A percentile compares a stretch with the other conserved stretches of the same genome.
phyloP scores from a whole-genome alignment of 2,888 invertebrate genomes.

The Hypomecis punctinalis region DNA sequence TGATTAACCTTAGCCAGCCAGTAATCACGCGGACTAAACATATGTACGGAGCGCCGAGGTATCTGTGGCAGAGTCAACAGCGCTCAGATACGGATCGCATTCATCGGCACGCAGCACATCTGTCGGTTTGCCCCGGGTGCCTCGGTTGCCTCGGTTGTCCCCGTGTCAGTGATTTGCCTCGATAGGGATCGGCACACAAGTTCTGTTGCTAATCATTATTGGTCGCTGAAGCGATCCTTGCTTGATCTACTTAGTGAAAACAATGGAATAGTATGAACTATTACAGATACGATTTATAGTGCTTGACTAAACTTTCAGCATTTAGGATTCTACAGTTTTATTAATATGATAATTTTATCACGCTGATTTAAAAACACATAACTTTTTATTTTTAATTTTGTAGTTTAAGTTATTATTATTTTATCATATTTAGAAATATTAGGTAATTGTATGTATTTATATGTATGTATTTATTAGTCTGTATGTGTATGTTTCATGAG shows the following conservation, averaged over 20 bases:
- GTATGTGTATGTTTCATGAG: too few species aligned
- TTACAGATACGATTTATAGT: too few species aligned
- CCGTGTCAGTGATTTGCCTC: conserved; percentile 60
- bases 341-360: too few species aligned
- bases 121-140: conserved; percentile 57
- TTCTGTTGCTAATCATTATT: conserved; percentile 44
- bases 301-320: too few species aligned
- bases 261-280: background rate
- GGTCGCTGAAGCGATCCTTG: conserved; percentile 19
- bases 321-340: too few species aligned
- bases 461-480: too few species aligned
- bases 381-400: too few species aligned
- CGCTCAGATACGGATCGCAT: conserved; percentile 56
- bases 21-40: conserved; percentile 62
- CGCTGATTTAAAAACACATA: too few species aligned
- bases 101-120: conserved; percentile 69
- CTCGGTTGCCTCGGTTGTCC: conserved; percentile 42
- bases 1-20: conserved; percentile 70
- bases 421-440: too few species aligned
- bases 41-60: conserved; percentile 17
- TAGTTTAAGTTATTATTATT: too few species aligned
- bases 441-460: too few species aligned
- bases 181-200: conserved; percentile 54
- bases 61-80: conserved; percentile 59
- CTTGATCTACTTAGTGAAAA: background rate